phyloP scores from a whole-genome alignment of 2,888 invertebrate species.

The Trissoscelio sp. region DNA sequence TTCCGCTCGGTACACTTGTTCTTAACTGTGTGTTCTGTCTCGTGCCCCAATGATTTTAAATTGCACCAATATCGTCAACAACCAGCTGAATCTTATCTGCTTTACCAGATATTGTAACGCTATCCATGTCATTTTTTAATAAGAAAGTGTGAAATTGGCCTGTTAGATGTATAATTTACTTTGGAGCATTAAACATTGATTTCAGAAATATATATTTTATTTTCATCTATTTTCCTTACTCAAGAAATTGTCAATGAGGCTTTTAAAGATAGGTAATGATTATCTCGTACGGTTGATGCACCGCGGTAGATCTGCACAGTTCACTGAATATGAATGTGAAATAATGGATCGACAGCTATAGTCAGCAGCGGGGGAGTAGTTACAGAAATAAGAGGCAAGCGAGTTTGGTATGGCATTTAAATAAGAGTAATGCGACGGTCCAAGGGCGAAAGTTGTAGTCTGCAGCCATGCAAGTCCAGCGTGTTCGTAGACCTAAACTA shows the following conservation, averaged over 20 bases:
- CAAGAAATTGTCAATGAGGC: slow-evolving; percentile 1
- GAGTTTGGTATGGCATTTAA: slow-evolving; percentile 82
- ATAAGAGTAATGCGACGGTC: slow-evolving; percentile 81
- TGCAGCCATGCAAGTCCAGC: slow-evolving; percentile 58
- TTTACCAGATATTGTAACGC: slow-evolving; percentile 72
- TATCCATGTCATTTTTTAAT: slow-evolving; percentile 67
- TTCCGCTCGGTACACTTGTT: slow-evolving; percentile 77
- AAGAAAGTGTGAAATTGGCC: neutral
- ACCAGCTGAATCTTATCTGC: slow-evolving; percentile 77
- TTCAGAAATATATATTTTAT: neutral
- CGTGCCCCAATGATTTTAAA: slow-evolving; percentile 79
- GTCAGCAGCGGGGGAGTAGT: slow-evolving; percentile 55
- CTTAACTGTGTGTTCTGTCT: slow-evolving; percentile 71
- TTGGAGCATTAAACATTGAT: neutral
- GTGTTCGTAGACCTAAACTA: slow-evolving; percentile 70
- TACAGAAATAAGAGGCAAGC: slow-evolving; percentile 79
- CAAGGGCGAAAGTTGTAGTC: slow-evolving; percentile 82
- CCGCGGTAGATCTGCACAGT: slow-evolving; percentile 52
- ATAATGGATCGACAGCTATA: slow-evolving; percentile 57
- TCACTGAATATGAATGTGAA: slow-evolving; percentile 58
- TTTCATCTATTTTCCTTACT: neutral
- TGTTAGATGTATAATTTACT: no score
- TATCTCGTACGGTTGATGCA: slow-evolving; percentile 43
- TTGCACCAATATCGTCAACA: slow-evolving; percentile 79
- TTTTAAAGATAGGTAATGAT: slow-evolving; percentile 43